Conservation (phyloP, 2,797 vertebrate species). For the Rhinogobio ventralis region DNA sequence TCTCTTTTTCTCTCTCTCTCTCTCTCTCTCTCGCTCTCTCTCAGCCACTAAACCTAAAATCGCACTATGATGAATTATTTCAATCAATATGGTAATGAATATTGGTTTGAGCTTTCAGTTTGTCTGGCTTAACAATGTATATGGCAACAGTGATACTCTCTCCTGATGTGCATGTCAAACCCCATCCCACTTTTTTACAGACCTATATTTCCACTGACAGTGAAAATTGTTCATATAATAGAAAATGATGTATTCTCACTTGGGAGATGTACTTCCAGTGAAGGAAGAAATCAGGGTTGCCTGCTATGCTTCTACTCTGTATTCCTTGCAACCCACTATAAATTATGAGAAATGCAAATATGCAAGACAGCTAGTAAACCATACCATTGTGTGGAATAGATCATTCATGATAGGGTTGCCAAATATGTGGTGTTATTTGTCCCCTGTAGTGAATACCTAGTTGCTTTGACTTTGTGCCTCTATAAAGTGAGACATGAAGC, state of each 20-base stretch:
- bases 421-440: constrained; percentile 83
- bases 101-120: constrained; percentile 84
- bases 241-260: constrained; percentile 89
- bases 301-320: constrained; percentile 53
- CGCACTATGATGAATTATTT: constrained; percentile 96
- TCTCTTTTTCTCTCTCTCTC: constrained; percentile 88
- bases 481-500: constrained; percentile 86
- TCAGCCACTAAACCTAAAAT: constrained; percentile 92
- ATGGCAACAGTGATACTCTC: constrained; percentile 79
- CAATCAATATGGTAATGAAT: constrained; percentile 99
- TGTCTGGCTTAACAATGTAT: constrained; percentile 82
- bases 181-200: constrained; percentile 72
- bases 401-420: constrained; percentile 91
- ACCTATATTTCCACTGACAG: constrained; percentile 80
- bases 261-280: constrained; percentile 84
- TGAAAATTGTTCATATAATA: constrained; percentile 84
- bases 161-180: constrained; percentile 68
- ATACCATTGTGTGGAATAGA: constrained; percentile 83
- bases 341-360: constrained; percentile 91
- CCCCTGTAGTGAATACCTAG: constrained; percentile 88
- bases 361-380: constrained; percentile 88
- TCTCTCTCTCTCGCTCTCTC: constrained; percentile 89
- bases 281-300: constrained; percentile 81
- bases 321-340: constrained; percentile 71
- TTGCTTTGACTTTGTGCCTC: constrained; percentile 87